A percentile compares a stretch with the other conserved stretches of the same genome.
Conservation (phyloP, 2,888 invertebrate genomes). For the Phorcus lineatus region DNA sequence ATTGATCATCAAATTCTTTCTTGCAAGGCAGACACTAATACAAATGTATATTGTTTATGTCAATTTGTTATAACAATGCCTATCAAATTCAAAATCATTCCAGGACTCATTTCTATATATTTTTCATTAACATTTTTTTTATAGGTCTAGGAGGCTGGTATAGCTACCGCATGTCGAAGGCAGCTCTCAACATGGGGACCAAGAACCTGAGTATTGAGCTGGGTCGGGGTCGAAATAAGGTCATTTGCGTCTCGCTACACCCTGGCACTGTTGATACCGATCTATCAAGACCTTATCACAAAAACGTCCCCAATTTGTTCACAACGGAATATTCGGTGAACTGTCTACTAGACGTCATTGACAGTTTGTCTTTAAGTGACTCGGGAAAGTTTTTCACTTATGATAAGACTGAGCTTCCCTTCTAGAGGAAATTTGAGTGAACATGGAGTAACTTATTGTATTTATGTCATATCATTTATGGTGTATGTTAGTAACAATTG, state of each 20-base stretch:
- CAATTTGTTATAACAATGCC: no score
- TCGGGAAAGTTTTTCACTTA: slow-evolving; percentile 63
- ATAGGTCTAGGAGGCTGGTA: slow-evolving; percentile 69
- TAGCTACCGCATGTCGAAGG: slow-evolving; percentile 65
- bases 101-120: no score
- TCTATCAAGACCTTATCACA: slow-evolving; percentile 65
- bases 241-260: slow-evolving; percentile 61
- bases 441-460: no score
- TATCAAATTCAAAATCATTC: no score
- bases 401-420: slow-evolving; percentile 55
- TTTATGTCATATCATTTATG: no score
- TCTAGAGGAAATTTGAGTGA: slow-evolving; percentile 37
- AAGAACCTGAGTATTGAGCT: slow-evolving; percentile 66
- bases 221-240: slow-evolving; percentile 55
- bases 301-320: slow-evolving; percentile 62
- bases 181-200: slow-evolving; percentile 68
- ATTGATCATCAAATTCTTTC: no score
- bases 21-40: no score
- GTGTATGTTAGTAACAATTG: no score
- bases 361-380: slow-evolving; percentile 53
- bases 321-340: slow-evolving; percentile 58
- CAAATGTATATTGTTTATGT: no score
- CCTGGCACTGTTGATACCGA: slow-evolving; percentile 68
- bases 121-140: not conserved
- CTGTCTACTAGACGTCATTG: slow-evolving; percentile 57